Evolutionary conservation across 2,888 invertebrate species (phyloP).

Genomic region (Drosophila paranaensis): DNA sequence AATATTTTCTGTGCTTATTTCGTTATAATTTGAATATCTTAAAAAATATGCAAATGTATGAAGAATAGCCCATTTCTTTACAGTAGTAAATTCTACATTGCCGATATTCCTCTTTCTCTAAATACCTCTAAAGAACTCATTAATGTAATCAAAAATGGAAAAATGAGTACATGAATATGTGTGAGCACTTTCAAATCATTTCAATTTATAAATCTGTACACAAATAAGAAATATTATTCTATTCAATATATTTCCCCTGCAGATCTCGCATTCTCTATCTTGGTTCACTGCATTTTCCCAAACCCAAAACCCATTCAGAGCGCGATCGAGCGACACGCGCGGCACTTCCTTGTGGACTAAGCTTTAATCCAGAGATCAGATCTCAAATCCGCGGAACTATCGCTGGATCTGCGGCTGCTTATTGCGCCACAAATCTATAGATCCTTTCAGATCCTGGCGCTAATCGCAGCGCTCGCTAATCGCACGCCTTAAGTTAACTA

Average conservation of each 20-base stretch:
- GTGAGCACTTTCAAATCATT: background rate
- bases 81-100: no score
- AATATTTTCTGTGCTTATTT: background rate
- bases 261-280: background rate
- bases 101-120: no score
- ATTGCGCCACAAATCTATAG: slow-evolving; percentile 63
- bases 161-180: background rate
- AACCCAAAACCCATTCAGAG: slow-evolving; percentile 17
- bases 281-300: slow-evolving; percentile 7
- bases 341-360: slow-evolving; percentile 38
- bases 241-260: no score
- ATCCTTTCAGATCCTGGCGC: slow-evolving; percentile 61
- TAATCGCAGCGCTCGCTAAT: slow-evolving; percentile 62
- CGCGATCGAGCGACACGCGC: slow-evolving; percentile 1
- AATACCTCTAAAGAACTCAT: background rate
- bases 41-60: no score
- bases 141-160: background rate
- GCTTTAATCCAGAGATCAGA: slow-evolving; percentile 58
- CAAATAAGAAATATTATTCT: background rate
- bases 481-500: slow-evolving; percentile 72
- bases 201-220: background rate
- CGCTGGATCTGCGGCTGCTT: slow-evolving; percentile 46
- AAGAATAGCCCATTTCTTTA: no score
- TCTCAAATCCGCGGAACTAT: slow-evolving; percentile 54
- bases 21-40: no score